phyloP scores from a whole-genome alignment of 2,888 invertebrate species.

The Oegoconia quadripuncta region DNA sequence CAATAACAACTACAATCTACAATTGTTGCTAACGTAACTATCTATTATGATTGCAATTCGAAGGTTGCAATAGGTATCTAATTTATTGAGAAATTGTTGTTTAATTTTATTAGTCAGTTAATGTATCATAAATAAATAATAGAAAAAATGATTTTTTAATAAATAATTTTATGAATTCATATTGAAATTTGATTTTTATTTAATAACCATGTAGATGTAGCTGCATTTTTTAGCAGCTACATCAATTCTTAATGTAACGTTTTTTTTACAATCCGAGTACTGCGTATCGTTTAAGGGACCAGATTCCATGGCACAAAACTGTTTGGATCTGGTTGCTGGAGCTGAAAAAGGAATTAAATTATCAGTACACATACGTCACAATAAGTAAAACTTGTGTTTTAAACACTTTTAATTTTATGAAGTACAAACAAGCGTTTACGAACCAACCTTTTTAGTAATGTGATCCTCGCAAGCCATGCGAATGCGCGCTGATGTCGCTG shows the following conservation, averaged over 20 bases:
- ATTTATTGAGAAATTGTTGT: slow-evolving; percentile 47
- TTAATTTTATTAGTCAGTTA: slow-evolving; percentile 45
- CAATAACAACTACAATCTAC: slow-evolving; percentile 2
- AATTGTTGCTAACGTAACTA: slow-evolving; percentile 1
- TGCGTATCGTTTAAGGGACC: slow-evolving; percentile 76
- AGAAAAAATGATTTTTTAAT: slow-evolving; percentile 60
- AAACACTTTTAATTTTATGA: too few species aligned
- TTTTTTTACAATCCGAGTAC: too few species aligned
- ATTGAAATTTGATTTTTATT: slow-evolving; percentile 17
- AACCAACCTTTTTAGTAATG: slow-evolving; percentile 89
- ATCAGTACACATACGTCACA: too few species aligned
- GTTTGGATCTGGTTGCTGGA: slow-evolving; percentile 72
- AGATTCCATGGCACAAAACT: slow-evolving; percentile 83
- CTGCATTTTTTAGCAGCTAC: too few species aligned
- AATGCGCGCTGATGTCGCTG: slow-evolving; percentile 93
- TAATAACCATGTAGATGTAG: slow-evolving; percentile 5
- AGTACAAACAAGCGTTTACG: too few species aligned
- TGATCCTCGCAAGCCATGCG: slow-evolving; percentile 93
- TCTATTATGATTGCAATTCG: slow-evolving; percentile 35
- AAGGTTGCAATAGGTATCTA: too few species aligned
- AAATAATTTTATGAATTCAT: slow-evolving; percentile 52
- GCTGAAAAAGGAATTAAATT: too few species aligned
- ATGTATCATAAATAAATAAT: slow-evolving; percentile 64
- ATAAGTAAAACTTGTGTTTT: too few species aligned
- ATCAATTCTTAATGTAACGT: too few species aligned